Conservation (phyloP, 2,113 vertebrate genomes). For the Pteronura brasiliensis region DNA sequence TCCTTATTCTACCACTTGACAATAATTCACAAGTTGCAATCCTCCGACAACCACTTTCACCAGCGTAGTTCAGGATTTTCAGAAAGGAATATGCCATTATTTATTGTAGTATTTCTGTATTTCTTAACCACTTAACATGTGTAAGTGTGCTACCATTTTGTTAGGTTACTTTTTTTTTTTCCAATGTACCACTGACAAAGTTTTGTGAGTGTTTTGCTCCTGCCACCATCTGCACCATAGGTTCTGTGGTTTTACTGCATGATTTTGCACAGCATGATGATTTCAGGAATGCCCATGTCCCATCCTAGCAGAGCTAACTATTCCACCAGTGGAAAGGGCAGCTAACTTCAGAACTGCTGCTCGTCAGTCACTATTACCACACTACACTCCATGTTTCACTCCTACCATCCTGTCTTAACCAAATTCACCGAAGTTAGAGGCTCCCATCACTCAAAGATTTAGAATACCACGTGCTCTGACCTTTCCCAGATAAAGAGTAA, state of each 20-base stretch:
- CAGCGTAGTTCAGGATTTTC: not conserved
- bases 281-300: not conserved
- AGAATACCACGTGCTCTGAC: not conserved
- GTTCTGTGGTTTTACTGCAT: not conserved
- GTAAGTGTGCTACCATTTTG: not conserved
- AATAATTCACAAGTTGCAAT: not conserved
- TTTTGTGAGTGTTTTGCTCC: not conserved
- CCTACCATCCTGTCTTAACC: not conserved
- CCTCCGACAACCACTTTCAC: not conserved
- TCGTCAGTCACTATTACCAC: not conserved
- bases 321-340: fast-evolving
- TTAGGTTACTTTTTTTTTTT: not conserved
- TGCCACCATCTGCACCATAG: not conserved
- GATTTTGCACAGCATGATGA: not conserved
- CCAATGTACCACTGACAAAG: not conserved
- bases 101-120: not conserved
- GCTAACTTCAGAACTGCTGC: not conserved
- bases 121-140: not conserved
- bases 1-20: not conserved
- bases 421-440: not conserved
- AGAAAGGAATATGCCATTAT: not conserved
- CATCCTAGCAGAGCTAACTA: not conserved
- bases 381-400: not conserved
- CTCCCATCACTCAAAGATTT: not conserved
- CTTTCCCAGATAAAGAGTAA: not conserved